These are phyloP conservation scores for Agrochola macilenta DNA, from an alignment of 2,888 invertebrate genomes.

Conservation along the genomic window DNA sequence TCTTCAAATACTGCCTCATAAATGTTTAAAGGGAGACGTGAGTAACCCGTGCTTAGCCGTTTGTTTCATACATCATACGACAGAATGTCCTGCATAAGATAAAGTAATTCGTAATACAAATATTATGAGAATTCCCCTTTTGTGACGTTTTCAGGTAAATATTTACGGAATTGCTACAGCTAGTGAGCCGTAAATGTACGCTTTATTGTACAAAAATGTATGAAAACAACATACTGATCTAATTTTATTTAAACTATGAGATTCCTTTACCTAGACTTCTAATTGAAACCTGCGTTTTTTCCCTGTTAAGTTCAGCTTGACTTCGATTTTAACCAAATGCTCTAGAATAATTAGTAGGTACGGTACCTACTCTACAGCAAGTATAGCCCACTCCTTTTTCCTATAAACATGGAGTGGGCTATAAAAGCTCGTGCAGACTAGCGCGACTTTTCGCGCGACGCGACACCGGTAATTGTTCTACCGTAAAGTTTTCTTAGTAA, in stretches of 20 bases:
- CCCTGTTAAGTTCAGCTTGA: not conserved
- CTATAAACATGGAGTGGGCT: not conserved
- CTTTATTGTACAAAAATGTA: conserved; percentile 22
- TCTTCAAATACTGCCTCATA: not conserved
- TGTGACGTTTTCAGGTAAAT: conserved; percentile 37
- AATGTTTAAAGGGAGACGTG: conserved; percentile 9
- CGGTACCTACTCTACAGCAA: not conserved
- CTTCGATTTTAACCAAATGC: not conserved
- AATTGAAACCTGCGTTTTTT: not conserved
- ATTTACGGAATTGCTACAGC: conserved; percentile 25
- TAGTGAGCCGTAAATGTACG: not conserved
- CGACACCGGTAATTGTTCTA: no score
- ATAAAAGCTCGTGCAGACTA: no score
- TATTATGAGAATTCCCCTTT: conserved; percentile 43
- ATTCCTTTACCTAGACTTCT: not conserved
- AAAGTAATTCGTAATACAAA: conserved; percentile 49
- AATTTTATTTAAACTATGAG: not conserved
- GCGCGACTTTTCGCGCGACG: no score
- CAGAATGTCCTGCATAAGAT: not conserved
- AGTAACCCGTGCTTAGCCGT: not conserved
- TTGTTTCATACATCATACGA: not conserved
- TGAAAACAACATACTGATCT: not conserved
- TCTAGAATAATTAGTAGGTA: not conserved
- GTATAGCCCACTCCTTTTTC: no score
- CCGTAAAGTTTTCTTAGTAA: no score